These are phyloP conservation scores for Phenganax subtilis DNA, from an alignment of 92 coral and sea anemone genomes.

Conservation along the genomic window DNA sequence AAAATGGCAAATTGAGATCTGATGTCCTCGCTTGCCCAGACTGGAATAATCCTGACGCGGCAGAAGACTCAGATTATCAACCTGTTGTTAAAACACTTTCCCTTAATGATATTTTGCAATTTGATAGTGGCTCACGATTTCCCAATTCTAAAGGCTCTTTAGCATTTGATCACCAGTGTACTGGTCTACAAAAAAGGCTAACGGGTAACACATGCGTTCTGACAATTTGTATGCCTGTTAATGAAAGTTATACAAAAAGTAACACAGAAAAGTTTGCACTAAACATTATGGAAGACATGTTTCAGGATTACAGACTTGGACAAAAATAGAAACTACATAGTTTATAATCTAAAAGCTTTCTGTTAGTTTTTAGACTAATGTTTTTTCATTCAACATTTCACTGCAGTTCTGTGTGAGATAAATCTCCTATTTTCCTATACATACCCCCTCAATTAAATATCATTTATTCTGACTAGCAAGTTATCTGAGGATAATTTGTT, in stretches of 20 bases:
- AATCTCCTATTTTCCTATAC: too few relatives aligned
- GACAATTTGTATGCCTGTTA: slow-evolving; percentile 49
- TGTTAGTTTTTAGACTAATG: not conserved
- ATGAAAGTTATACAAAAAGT: slow-evolving; percentile 31
- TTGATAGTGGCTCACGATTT: slow-evolving; percentile 52
- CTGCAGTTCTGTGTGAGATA: not conserved
- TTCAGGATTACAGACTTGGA: slow-evolving; percentile 48
- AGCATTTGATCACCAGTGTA: slow-evolving; percentile 44
- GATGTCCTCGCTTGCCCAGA: slow-evolving; percentile 36
- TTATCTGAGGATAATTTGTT: too few relatives aligned
- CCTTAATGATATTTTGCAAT: slow-evolving; percentile 47
- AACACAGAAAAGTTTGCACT: slow-evolving; percentile 28
- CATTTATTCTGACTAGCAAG: too few relatives aligned
- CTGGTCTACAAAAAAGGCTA: slow-evolving; percentile 30
- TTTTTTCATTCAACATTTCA: not conserved
- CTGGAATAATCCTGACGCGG: not conserved
- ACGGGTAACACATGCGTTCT: slow-evolving; percentile 54
- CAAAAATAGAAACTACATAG: not conserved
- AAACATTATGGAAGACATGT: slow-evolving; percentile 48
- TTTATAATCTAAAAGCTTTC: not conserved
- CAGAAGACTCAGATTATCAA: not conserved
- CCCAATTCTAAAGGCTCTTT: slow-evolving; percentile 55
- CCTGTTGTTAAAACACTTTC: slow-evolving; percentile 31
- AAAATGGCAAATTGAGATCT: slow-evolving; percentile 37
- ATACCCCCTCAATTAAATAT: too few relatives aligned